Evolutionary conservation across 2,113 vertebrate species (phyloP).

Genomic region (Rhinogobius similis): DNA sequence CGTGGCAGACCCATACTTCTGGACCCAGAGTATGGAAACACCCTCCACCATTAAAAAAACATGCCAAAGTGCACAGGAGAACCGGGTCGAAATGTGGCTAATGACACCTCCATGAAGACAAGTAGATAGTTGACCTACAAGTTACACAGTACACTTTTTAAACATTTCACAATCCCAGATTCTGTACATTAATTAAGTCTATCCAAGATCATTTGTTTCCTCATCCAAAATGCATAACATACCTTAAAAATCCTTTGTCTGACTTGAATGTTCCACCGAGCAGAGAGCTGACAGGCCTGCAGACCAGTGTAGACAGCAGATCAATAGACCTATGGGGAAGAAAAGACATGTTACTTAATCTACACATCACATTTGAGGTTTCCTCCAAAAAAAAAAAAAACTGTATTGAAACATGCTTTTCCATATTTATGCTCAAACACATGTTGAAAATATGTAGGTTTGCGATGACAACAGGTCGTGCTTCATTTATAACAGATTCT

Average conservation of each 20-base stretch:
- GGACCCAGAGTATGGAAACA: too few species aligned
- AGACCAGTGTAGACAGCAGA: neutral
- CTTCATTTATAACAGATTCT: conserved; percentile 57
- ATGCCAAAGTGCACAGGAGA: too few species aligned
- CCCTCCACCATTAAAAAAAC: too few species aligned
- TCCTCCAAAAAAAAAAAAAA: neutral
- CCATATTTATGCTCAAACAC: neutral
- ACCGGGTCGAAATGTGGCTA: too few species aligned
- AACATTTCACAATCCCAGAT: neutral
- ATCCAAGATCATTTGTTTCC: neutral
- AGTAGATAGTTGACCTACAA: too few species aligned
- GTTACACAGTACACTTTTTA: too few species aligned
- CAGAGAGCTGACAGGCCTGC: neutral
- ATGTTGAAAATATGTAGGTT: conserved; percentile 10
- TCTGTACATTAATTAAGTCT: neutral
- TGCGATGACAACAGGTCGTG: conserved; percentile 30
- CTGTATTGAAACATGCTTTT: neutral
- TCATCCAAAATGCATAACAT: neutral
- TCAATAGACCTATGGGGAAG: neutral
- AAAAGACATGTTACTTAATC: neutral
- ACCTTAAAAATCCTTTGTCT: neutral
- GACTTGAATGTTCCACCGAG: neutral
- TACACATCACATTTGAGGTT: neutral
- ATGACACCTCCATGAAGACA: too few species aligned
- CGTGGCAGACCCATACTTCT: too few species aligned